phyloP scores from a whole-genome alignment of 1,140 invertebrate species.

The Aphelinus certus region DNA sequence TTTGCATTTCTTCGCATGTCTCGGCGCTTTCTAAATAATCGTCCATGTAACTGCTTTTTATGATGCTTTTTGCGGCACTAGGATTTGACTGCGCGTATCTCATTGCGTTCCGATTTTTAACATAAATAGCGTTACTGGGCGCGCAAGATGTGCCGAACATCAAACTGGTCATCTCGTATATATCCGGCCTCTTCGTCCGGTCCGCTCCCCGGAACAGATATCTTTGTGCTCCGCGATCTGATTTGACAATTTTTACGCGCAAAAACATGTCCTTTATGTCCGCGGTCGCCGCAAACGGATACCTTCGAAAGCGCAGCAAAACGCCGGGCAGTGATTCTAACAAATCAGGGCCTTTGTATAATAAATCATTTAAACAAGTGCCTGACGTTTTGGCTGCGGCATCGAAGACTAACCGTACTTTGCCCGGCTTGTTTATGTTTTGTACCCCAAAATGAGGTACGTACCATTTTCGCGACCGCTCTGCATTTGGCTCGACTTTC shows the following conservation, averaged over 20 bases:
- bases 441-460: slow-evolving; percentile 50
- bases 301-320: slow-evolving; percentile 50
- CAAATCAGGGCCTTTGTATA: slow-evolving; percentile 46
- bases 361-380: slow-evolving; percentile 17
- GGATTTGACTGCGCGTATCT: slow-evolving; percentile 40
- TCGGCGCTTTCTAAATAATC: slow-evolving; percentile 49
- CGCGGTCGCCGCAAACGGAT: slow-evolving; percentile 42
- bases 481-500: slow-evolving; percentile 9
- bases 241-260: slow-evolving; percentile 45
- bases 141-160: slow-evolving; percentile 47
- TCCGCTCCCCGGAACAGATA: slow-evolving; percentile 49
- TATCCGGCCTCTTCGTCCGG: slow-evolving; percentile 29
- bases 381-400: slow-evolving; percentile 39
- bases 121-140: slow-evolving; percentile 42
- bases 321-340: slow-evolving; percentile 45
- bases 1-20: not conserved
- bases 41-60: slow-evolving; percentile 51
- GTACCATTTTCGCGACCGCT: slow-evolving; percentile 34
- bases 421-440: slow-evolving; percentile 22
- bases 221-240: slow-evolving; percentile 44
- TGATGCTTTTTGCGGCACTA: slow-evolving; percentile 45
- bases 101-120: slow-evolving; percentile 53
- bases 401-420: slow-evolving; percentile 47
- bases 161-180: slow-evolving; percentile 50
- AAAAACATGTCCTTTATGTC: slow-evolving; percentile 60